These are phyloP conservation scores for Margaritifera margaritifera DNA, from an alignment of 2,888 invertebrate genomes.

Conservation along the genomic window DNA sequence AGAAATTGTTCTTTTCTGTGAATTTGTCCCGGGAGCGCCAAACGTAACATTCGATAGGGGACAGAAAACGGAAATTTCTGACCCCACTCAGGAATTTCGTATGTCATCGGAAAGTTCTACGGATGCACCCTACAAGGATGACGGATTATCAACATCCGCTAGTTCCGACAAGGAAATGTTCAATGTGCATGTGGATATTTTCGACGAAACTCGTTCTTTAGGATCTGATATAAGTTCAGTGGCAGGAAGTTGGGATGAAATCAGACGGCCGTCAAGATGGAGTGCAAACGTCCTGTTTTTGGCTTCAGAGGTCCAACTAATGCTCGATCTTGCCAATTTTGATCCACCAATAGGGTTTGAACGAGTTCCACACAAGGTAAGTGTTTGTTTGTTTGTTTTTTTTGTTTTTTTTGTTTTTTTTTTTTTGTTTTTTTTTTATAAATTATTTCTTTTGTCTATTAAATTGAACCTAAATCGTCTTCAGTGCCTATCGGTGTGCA, in stretches of 20 bases:
- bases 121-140: not conserved
- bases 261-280: conserved; percentile 45
- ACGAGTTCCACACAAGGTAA: conserved; percentile 34
- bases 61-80: not conserved
- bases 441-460: not conserved
- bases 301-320: conserved; percentile 52
- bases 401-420: no score
- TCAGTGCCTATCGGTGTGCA: no score
- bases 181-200: conserved; percentile 34
- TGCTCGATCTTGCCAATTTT: conserved; percentile 49
- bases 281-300: conserved; percentile 53
- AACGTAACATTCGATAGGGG: not conserved
- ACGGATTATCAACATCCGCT: not conserved
- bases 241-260: not conserved
- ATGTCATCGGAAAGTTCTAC: conserved; percentile 6
- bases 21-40: no score
- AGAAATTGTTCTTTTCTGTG: no score
- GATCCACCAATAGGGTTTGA: conserved; percentile 41
- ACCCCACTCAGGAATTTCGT: not conserved
- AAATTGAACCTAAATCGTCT: not conserved
- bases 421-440: no score
- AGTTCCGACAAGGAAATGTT: conserved; percentile 13
- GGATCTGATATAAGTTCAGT: no score
- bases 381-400: no score
- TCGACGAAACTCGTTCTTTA: conserved; percentile 2